Conservation (phyloP, 2,797 vertebrate species). For the Nasua narica region DNA sequence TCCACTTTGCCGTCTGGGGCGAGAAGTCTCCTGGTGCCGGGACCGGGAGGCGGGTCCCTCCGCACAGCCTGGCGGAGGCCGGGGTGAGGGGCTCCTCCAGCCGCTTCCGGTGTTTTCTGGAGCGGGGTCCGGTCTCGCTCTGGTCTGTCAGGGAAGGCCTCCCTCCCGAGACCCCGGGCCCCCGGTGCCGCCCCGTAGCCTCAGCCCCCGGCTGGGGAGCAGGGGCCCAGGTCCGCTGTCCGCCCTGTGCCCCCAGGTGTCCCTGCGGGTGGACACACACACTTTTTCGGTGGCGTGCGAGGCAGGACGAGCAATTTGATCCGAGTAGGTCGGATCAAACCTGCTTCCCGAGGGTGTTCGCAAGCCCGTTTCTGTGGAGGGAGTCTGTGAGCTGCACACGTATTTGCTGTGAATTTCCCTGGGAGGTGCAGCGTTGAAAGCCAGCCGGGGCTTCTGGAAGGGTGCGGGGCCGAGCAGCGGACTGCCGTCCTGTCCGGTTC, state of each 20-base stretch:
- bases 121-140: neutral
- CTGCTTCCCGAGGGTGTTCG: too few relatives aligned
- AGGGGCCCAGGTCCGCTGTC: neutral
- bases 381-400: neutral
- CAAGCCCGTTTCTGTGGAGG: neutral
- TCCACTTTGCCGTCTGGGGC: neutral
- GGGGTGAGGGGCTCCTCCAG: too few relatives aligned
- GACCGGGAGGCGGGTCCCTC: neutral
- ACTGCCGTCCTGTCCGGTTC: neutral
- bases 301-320: too few relatives aligned
- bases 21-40: neutral
- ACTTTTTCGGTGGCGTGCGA: too few relatives aligned
- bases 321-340: rapidly evolving
- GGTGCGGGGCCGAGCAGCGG: neutral
- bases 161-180: neutral
- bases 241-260: neutral
- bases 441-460: neutral
- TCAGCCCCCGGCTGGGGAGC: neutral
- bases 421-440: rapidly evolving
- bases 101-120: neutral
- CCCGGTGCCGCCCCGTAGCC: rapidly evolving
- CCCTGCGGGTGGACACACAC: neutral
- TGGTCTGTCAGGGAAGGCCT: neutral
- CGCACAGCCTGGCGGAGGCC: too few relatives aligned
- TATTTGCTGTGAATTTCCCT: neutral